A percentile compares a stretch with the other conserved stretches of the same genome.
phyloP scores from a whole-genome alignment of 2,888 invertebrate species.

The Holacanthella duospinosa region DNA sequence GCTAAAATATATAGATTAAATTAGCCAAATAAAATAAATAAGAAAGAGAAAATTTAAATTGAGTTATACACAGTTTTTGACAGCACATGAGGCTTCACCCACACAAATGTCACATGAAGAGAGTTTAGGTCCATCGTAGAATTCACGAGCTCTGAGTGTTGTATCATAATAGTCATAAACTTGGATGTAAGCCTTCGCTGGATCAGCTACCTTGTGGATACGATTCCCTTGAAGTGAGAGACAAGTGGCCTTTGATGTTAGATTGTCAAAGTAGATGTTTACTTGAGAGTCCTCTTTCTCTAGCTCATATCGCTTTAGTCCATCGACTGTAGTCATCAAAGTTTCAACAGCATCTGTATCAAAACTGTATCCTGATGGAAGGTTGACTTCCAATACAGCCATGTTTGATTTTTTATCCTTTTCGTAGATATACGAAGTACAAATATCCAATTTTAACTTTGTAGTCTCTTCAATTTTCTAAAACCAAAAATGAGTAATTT shows the following conservation, averaged over 20 bases:
- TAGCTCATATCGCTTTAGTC: conserved; percentile 57
- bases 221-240: conserved; percentile 71
- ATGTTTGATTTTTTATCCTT: conserved; percentile 54
- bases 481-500: background rate
- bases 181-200: conserved; percentile 71
- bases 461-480: background rate
- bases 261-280: conserved; percentile 56
- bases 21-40: too few relatives aligned
- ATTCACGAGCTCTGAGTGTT: conserved; percentile 60
- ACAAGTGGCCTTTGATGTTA: conserved; percentile 55
- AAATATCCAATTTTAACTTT: background rate
- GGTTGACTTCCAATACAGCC: conserved; percentile 75
- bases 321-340: conserved; percentile 37
- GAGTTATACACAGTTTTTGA: conserved; percentile 14
- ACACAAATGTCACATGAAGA: conserved; percentile 75
- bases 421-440: background rate
- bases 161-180: conserved; percentile 86
- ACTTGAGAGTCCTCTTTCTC: conserved; percentile 56
- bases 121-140: conserved; percentile 59
- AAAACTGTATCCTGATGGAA: conserved; percentile 83
- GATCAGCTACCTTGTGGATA: conserved; percentile 70
- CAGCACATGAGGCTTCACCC: conserved; percentile 43
- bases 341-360: conserved; percentile 47
- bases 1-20: too few relatives aligned
- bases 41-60: background rate